Evolutionary conservation across 2,797 vertebrate species (phyloP), one percentile per base, ranked within the genome.

Genomic region (Sphenopsis melanotis): DNA sequence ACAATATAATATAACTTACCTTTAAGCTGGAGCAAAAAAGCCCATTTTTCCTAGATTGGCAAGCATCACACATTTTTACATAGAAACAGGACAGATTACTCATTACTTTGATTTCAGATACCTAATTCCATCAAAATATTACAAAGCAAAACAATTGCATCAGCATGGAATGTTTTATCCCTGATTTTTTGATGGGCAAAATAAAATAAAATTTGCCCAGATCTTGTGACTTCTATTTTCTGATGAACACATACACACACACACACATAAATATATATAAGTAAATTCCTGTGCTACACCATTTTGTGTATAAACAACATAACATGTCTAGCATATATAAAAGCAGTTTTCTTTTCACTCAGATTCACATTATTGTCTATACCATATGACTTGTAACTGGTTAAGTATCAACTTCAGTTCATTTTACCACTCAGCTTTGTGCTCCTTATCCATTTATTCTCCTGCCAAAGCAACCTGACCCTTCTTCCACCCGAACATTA

Each of bases 361-460:
- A 71, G 41, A 88, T 59, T 56, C 47, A 37, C 14, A 11, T 66
- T 56, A 57, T 37, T 57, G 8, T 59, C 29, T 56, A n/a, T 39
- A 64, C 36, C 9, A 3, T 63, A 41, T 50, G 69, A 79, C 39
- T 75, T 79, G 26, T 57, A 76, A 64, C 50, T 90, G 69, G 64
- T 55, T 83, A 86, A 88, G 78, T 60, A 89, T 86, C 74, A 91
- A 63, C 55, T 72, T 55, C 72, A 50, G 26, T 63, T 93, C 11
- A 6, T 92, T 96, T 83, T 86, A 85, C n/a, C 77, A 46, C 79
- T 90, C 84, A 69, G 59, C 72, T 92, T 94, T 50, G 34, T 83
- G 83, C 64, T 89, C 30, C 1, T 34, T 16, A 41, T 72, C 76
- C 63, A 75, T 89, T 93, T 94, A 95, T 93, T 97, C 72, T 91